phyloP scores from a whole-genome alignment of 2,113 vertebrate species.

The Calonectris borealis region DNA sequence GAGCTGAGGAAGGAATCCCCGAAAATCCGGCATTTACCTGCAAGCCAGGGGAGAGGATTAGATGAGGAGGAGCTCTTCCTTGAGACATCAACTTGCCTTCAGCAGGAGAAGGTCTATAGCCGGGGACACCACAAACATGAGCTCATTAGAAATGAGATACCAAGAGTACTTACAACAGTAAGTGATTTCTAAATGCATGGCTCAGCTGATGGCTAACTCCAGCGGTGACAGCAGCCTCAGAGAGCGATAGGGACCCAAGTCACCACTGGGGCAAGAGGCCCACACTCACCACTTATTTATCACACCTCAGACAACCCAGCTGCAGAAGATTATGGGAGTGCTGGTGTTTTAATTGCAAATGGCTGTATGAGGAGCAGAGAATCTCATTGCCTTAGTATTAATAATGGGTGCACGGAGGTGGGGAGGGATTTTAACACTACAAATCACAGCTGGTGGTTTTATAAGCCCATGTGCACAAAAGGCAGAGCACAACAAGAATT shows the following conservation, averaged over 20 bases:
- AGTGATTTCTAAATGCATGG: not conserved
- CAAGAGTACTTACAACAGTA: not conserved
- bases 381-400: not conserved
- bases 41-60: not conserved
- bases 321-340: not conserved
- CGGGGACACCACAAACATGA: rapidly evolving
- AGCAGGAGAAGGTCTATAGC: not conserved
- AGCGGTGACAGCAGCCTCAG: not conserved
- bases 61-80: not conserved
- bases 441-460: not conserved
- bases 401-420: not conserved
- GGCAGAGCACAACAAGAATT: not conserved
- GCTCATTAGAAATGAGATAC: not conserved
- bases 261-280: not conserved
- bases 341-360: not conserved
- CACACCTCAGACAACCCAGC: not conserved
- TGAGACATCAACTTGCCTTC: not conserved
- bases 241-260: not conserved
- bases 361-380: not conserved
- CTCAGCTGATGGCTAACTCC: not conserved
- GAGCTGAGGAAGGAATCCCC: not conserved
- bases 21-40: not conserved
- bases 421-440: not conserved
- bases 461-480: not conserved
- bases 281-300: not conserved